These are phyloP conservation scores for Peribatodes rhomboidaria DNA, from an alignment of 2,888 invertebrate genomes.

Conservation along the genomic window DNA sequence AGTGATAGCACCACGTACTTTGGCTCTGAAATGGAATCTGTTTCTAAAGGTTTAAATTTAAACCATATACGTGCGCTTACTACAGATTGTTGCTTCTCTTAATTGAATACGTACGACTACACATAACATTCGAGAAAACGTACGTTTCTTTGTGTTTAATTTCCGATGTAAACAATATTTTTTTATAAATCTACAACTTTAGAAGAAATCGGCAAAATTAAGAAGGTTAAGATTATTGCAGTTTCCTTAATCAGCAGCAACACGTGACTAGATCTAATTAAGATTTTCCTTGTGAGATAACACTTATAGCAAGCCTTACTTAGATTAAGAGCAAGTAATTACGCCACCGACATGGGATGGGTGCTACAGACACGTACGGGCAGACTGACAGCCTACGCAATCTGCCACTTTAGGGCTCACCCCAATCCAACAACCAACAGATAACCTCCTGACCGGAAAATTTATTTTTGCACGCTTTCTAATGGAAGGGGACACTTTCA, in stretches of 20 bases:
- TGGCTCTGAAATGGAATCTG: constrained; percentile 12
- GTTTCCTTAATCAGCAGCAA: not conserved
- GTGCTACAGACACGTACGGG: constrained; percentile 35
- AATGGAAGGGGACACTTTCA: constrained; percentile 10
- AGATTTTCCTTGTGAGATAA: constrained; percentile 38
- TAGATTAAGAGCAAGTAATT: constrained; percentile 41
- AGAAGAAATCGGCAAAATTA: constrained; percentile 8
- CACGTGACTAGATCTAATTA: constrained; percentile 37
- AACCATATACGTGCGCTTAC: constrained; percentile 18
- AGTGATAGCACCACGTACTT: not conserved
- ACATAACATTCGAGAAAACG: too few species aligned
- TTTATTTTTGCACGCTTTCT: constrained; percentile 16
- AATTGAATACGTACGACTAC: constrained; percentile 16
- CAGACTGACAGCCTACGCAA: constrained; percentile 39
- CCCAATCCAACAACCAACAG: constrained; percentile 27
- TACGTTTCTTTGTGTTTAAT: too few species aligned
- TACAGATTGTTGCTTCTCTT: constrained; percentile 4
- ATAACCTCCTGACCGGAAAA: constrained; percentile 33
- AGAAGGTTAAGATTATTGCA: not conserved
- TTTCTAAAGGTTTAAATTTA: constrained; percentile 16
- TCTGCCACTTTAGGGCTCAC: constrained; percentile 28
- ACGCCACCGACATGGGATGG: constrained; percentile 34
- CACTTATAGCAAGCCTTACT: constrained; percentile 28
- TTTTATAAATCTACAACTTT: not conserved
- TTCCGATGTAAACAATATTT: too few species aligned